Base-by-base conservation (phyloP, 1,140 invertebrate genomes). In the Planococcus citri region DNA sequence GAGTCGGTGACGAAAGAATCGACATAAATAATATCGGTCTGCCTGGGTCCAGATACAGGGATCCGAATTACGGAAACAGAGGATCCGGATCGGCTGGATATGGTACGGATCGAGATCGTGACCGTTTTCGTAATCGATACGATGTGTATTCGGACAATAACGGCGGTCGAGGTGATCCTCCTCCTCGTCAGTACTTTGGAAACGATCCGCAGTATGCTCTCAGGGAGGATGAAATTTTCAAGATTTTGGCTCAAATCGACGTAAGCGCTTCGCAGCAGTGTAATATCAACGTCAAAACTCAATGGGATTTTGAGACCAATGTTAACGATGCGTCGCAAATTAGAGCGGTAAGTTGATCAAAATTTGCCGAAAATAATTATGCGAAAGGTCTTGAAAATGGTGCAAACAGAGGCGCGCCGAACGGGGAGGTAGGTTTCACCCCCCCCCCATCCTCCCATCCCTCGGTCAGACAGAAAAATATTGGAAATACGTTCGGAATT, bases 221-320 rank as follows among this genome's bases (percentile, higher is more conserved):
- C 10, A 64, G 60, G 60, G 60, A 64, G 22, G 60, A 64, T 17
- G 60, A 64, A 64, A 64, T 64, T 25, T 64, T 64, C 9, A 64
- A 64, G 24, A 64, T 64, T 64, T 25, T 64, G 14, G 22, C 20
- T 17, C 84, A 85, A 70, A 79, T 89, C 12, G 89, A 91, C 74
- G 82, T 87, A 58, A 83, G 87, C 71, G 84, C 87, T 12, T 86
- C 88, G 0, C 83, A 87, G 75, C 85, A 88, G 75, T 92, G 90
- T 76, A 89, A 87, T 1, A 85, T 85, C 27, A 91, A 92, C 77
- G 89, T 92, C 27, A 86, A 84, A 0, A 87, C 90, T 0, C 89
- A 92, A 74, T 93, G 91, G 91, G 86, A 87, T 75, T 93, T 90
- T 77, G 90, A 92, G 78, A 92, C 90, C 0, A 87, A 92, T 76